A percentile compares a stretch with the other conserved stretches of the same genome.
These are phyloP conservation scores for Andrena fulva DNA, from an alignment of 2,888 invertebrate species.

Conservation along the genomic window DNA sequence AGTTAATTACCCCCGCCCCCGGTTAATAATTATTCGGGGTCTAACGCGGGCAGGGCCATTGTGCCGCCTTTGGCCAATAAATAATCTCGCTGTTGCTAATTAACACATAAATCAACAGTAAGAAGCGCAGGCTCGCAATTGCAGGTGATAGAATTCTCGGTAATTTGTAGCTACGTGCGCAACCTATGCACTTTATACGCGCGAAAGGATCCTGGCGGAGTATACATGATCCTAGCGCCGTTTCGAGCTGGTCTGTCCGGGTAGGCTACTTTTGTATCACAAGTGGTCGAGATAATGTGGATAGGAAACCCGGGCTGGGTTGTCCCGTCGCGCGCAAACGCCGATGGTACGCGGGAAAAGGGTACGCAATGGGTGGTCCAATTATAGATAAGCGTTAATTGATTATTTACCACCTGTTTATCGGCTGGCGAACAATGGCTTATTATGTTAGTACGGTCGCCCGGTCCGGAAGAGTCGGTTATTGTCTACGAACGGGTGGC, in stretches of 20 bases:
- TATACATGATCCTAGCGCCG: no score
- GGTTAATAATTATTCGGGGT: slow-evolving; percentile 50
- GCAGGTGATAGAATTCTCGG: slow-evolving; percentile 33
- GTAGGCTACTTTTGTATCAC: background rate
- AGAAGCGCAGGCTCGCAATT: slow-evolving; percentile 38
- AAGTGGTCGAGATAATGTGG: background rate
- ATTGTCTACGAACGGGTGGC: slow-evolving; percentile 27
- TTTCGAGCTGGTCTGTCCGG: background rate
- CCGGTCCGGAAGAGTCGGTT: background rate
- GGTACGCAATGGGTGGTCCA: slow-evolving; percentile 28
- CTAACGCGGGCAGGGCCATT: slow-evolving; percentile 42
- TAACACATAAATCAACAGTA: slow-evolving; percentile 53
- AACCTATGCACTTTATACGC: background rate
- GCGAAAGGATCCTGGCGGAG: background rate
- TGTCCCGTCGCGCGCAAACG: background rate
- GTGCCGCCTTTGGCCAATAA: slow-evolving; percentile 49
- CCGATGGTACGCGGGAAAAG: slow-evolving; percentile 2
- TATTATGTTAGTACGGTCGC: slow-evolving; percentile 44
- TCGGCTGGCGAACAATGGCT: slow-evolving; percentile 58
- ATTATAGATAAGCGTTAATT: slow-evolving; percentile 67
- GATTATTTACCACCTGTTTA: slow-evolving; percentile 67
- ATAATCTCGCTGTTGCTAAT: slow-evolving; percentile 53
- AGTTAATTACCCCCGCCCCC: slow-evolving; percentile 45
- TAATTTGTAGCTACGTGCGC: slow-evolving; percentile 24
- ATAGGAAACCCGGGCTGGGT: background rate